Evolutionary conservation across 2,888 invertebrate species (phyloP).

Genomic region (Micoletzkya japonica): DNA sequence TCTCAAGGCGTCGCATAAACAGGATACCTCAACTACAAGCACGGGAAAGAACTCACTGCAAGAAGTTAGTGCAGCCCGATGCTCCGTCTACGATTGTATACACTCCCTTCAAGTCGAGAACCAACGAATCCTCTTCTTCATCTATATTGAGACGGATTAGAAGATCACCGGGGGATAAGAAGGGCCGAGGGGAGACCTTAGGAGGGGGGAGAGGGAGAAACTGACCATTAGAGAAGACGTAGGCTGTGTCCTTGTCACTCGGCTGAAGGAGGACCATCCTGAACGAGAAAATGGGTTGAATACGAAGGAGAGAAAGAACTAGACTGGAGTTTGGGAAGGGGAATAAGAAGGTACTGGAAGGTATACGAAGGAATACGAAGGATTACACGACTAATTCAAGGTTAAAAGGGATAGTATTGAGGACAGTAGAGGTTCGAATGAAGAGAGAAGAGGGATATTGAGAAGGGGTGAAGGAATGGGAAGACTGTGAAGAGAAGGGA

Average conservation of each 20-base stretch:
- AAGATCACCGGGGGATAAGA: too few relatives aligned
- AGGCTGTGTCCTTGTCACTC: slow-evolving; percentile 2
- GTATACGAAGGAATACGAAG: too few relatives aligned
- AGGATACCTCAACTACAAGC: not conserved
- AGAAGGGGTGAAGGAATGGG: not conserved
- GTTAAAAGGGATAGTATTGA: too few relatives aligned
- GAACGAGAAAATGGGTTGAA: not conserved
- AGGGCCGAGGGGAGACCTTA: too few relatives aligned
- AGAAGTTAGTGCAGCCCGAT: not conserved
- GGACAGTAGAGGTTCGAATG: too few relatives aligned
- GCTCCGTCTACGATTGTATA: slow-evolving; percentile 23
- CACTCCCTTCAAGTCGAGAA: slow-evolving; percentile 24
- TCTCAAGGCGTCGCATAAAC: too few relatives aligned
- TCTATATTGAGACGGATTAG: not conserved
- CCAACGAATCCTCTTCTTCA: slow-evolving; percentile 17
- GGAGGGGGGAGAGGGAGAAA: not conserved
- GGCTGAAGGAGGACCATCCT: slow-evolving; percentile 12
- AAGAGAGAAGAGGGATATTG: too few relatives aligned
- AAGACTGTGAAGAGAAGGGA: not conserved
- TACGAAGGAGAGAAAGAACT: not conserved
- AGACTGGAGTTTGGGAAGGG: too few relatives aligned
- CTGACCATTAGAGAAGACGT: slow-evolving; percentile 6
- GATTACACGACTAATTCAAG: too few relatives aligned
- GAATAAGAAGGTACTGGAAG: too few relatives aligned
- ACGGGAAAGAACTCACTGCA: not conserved